These are phyloP conservation scores for Neofelis nebulosa DNA, from an alignment of 2,113 vertebrate genomes.

Conservation along the genomic window DNA sequence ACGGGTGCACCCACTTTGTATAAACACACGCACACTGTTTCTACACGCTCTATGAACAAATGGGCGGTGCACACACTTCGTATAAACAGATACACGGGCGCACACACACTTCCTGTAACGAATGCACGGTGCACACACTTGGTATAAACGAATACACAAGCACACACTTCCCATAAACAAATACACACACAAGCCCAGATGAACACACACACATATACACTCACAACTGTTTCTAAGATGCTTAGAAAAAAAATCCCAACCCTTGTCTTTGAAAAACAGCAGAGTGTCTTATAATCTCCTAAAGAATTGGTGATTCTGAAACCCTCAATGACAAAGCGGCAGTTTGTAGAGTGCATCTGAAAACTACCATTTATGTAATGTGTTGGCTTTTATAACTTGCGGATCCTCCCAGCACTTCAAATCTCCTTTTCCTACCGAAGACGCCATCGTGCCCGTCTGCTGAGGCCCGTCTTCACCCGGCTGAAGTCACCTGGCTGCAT, in stretches of 20 bases:
- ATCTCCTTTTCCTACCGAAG: background rate
- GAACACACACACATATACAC: background rate
- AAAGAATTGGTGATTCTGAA: background rate
- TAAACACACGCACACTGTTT: no score
- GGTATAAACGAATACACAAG: no score
- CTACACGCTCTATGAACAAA: no score
- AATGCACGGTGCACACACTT: no score
- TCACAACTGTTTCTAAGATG: background rate
- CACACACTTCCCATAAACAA: no score
- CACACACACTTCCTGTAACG: no score
- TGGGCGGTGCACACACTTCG: no score
- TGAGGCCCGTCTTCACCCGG: accelerated
- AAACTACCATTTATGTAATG: background rate
- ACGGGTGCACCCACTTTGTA: no score
- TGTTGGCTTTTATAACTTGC: background rate
- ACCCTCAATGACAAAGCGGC: background rate
- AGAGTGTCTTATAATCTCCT: background rate
- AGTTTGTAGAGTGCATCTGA: background rate
- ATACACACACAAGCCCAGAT: background rate
- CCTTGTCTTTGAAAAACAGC: background rate
- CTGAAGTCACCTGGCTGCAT: background rate
- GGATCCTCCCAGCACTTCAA: background rate
- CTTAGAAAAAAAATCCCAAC: background rate
- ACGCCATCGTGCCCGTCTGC: background rate
- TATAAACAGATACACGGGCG: no score